Conservation (phyloP, 2,113 vertebrate species). For the Scophthalmus maximus region DNA sequence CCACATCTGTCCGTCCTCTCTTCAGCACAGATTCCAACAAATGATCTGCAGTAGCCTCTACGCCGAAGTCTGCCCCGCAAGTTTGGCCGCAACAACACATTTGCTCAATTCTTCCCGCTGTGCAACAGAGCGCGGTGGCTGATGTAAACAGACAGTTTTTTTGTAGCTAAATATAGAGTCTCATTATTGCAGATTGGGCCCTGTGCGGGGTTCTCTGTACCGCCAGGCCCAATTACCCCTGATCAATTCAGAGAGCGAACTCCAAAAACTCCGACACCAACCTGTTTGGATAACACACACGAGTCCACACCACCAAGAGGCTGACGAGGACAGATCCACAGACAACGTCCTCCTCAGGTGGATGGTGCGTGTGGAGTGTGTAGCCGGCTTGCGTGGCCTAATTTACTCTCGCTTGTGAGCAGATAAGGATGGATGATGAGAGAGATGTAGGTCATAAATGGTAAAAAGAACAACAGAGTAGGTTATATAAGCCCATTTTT, state of each 20-base stretch:
- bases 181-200: constrained; percentile 57
- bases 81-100: constrained; percentile 42
- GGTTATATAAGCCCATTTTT: constrained; percentile 37
- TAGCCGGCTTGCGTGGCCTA: constrained; percentile 23
- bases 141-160: constrained; percentile 67
- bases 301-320: constrained; percentile 16
- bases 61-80: background rate
- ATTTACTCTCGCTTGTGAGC: constrained; percentile 32
- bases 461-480: constrained; percentile 39
- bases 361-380: background rate
- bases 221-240: constrained; percentile 53
- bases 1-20: constrained; percentile 26
- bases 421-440: constrained; percentile 44
- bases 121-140: constrained; percentile 43
- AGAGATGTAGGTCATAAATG: constrained; percentile 52
- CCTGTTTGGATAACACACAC: constrained; percentile 41
- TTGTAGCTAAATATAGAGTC: constrained; percentile 49
- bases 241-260: constrained; percentile 57
- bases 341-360: constrained; percentile 15
- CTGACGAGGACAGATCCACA: constrained; percentile 28
- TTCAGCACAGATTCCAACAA: constrained; percentile 43
- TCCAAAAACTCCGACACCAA: constrained; percentile 37
- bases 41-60: constrained; percentile 16
- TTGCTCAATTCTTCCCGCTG: constrained; percentile 36
- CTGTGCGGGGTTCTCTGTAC: constrained; percentile 36